Percentiles rank a stretch among this genome's conserved stretches.
Conservation (phyloP, 1,140 invertebrate species). For the Papilio helenus region DNA sequence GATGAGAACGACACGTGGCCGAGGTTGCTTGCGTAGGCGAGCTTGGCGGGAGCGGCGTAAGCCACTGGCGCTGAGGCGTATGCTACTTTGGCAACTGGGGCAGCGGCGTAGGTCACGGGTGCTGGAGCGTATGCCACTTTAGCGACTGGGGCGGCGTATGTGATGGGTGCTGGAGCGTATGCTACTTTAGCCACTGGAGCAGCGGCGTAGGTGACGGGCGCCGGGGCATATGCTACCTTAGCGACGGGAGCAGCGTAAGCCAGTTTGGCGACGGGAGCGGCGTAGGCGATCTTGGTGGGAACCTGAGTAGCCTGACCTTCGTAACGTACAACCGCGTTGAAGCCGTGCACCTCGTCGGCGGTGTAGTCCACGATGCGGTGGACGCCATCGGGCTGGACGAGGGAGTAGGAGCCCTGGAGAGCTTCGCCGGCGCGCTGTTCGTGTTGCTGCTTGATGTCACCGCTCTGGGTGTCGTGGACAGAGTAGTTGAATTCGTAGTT, state of each 20-base stretch:
- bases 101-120: slow-evolving; percentile 50
- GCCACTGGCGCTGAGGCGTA: slow-evolving; percentile 55
- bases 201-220: slow-evolving; percentile 49
- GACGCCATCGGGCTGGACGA: slow-evolving; percentile 82
- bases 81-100: slow-evolving; percentile 51
- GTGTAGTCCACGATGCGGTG: slow-evolving; percentile 86
- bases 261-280: slow-evolving; percentile 49
- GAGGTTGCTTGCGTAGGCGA: slow-evolving; percentile 48
- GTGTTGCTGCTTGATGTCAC: slow-evolving; percentile 75
- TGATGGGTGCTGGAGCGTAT: slow-evolving; percentile 47
- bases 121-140: slow-evolving; percentile 47
- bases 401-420: slow-evolving; percentile 84
- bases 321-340: slow-evolving; percentile 56
- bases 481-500: slow-evolving; percentile 87
- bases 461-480: slow-evolving; percentile 84
- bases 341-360: slow-evolving; percentile 51
- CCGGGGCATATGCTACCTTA: slow-evolving; percentile 54
- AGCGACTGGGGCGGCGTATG: slow-evolving; percentile 50
- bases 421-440: slow-evolving; percentile 82
- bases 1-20: slow-evolving; percentile 65
- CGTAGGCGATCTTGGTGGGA: slow-evolving; percentile 51
- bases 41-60: slow-evolving; percentile 48
- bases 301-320: slow-evolving; percentile 44
- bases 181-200: slow-evolving; percentile 39
- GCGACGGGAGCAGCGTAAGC: slow-evolving; percentile 52